Base-by-base conservation (phyloP, 2,113 vertebrate genomes). In the Microtus oregoni region DNA sequence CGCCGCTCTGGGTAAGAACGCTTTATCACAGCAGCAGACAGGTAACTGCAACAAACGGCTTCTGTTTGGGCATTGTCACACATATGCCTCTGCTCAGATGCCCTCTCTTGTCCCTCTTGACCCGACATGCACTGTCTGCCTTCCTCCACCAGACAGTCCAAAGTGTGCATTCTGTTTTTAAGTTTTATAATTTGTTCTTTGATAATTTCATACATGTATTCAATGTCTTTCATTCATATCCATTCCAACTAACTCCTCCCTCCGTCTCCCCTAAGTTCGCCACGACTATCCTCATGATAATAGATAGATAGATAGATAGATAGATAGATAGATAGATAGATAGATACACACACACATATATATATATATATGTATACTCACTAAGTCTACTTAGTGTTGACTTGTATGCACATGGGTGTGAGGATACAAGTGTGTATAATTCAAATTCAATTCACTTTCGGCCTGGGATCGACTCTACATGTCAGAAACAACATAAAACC, bases 381-480 rank as follows among this genome's bases (percentile, higher is more conserved):
- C 75, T 78, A 52, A 19, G 7, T 58, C 35, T 32, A 58, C 35
- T 83, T 63, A 38, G 35, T 65, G n/a, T 13, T 41, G 83, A 10
- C 8, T 65, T 35, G 15, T 44, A 41, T 47, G 26, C 9, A 35
- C 63, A 86, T 41, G n/a, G 22, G 8, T 17, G 38, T 65, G 14
- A 78, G 20, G 3, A 30, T 41, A 78, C 24, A 87, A 70, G 10
- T 12, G 20, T 75, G 6, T 73, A 61, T 81, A 58, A 81, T 26
- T 95, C 76, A 73, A 52, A 91, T 81, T 79, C 79, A 86, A 24
- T 55, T 93, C 81, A 72, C 24, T 93, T 65, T 92, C 3, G 11
- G 12, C 30, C 68, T 63, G 14, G 72, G 28, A 32, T 89, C 26
- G 44, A 26, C 1, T 5, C 82, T 78, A 14, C 81, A 72, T 94